Evolutionary conservation across 53 echinoderm and acorn worm species (phyloP).

Genomic region (Mesocentrotus franciscanus): DNA sequence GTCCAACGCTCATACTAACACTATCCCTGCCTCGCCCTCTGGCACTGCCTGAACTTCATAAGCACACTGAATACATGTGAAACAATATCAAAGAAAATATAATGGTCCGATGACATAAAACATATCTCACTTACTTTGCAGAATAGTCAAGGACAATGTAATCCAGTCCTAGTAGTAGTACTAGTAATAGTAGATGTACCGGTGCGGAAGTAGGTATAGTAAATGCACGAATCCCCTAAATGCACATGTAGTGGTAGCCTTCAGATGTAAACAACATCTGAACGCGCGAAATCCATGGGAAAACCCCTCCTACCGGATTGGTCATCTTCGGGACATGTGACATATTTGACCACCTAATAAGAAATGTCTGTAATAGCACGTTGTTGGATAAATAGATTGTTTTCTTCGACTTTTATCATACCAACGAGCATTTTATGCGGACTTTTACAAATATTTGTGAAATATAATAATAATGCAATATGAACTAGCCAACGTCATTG

Average conservation of each 20-base stretch:
- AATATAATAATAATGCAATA: neutral
- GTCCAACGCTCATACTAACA: no score
- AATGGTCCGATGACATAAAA: neutral
- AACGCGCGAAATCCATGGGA: constrained; percentile 71
- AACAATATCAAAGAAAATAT: neutral
- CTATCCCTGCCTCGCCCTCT: neutral
- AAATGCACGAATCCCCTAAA: no score
- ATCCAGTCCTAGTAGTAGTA: no score
- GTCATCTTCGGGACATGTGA: constrained; percentile 60
- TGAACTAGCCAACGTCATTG: neutral
- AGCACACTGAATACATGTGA: neutral
- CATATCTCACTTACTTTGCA: neutral
- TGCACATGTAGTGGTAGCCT: constrained; percentile 29
- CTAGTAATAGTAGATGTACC: neutral
- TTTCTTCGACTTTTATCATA: neutral
- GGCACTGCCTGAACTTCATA: neutral
- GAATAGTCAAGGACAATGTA: neutral
- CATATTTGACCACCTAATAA: constrained; percentile 25
- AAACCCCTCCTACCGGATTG: constrained; percentile 65
- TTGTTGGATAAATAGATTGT: neutral
- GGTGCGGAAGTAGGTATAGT: neutral
- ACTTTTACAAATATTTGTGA: neutral
- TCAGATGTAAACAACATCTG: constrained; percentile 61
- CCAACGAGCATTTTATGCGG: neutral
- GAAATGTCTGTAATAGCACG: neutral